Conservation (phyloP, 1,140 invertebrate genomes). For the Epicauta chinensis region DNA sequence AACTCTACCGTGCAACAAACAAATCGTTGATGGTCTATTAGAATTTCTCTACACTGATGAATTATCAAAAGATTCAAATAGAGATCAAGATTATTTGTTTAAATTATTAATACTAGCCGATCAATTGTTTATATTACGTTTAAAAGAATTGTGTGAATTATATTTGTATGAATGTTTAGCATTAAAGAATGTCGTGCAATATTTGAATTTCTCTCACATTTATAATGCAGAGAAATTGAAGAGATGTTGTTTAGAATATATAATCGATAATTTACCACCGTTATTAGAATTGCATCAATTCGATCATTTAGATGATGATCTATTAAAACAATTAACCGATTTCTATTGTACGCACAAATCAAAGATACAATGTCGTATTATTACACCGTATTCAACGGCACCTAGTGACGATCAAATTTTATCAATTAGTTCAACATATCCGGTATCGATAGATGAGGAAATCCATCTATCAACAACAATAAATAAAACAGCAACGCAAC, state of each 20-base stretch:
- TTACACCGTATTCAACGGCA: conserved; percentile 56
- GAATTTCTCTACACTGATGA: conserved; percentile 64
- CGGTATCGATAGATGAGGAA: conserved; percentile 36
- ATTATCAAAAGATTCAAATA: conserved; percentile 44
- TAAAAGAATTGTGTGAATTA: conserved; percentile 63
- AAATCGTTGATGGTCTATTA: conserved; percentile 52
- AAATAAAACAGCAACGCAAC: conserved; percentile 38
- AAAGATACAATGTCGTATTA: conserved; percentile 48
- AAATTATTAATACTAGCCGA: conserved; percentile 64
- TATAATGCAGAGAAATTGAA: conserved; percentile 63
- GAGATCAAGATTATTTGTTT: conserved; percentile 53
- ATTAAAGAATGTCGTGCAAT: conserved; percentile 61
- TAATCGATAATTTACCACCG: conserved; percentile 58
- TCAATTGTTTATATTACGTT: conserved; percentile 56
- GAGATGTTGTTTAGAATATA: conserved; percentile 61
- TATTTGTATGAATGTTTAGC: conserved; percentile 53
- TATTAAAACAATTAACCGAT: conserved; percentile 54
- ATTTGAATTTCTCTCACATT: conserved; percentile 60
- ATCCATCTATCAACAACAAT: conserved; percentile 34
- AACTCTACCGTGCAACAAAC: conserved; percentile 28
- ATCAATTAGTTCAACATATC: conserved; percentile 42
- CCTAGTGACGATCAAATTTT: conserved; percentile 50
- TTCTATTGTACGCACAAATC: conserved; percentile 52
- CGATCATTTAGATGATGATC: conserved; percentile 50
- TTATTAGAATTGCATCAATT: conserved; percentile 59